These are phyloP conservation scores for Gerosis bhagava DNA, from an alignment of 2,888 invertebrate species.

Conservation along the genomic window DNA sequence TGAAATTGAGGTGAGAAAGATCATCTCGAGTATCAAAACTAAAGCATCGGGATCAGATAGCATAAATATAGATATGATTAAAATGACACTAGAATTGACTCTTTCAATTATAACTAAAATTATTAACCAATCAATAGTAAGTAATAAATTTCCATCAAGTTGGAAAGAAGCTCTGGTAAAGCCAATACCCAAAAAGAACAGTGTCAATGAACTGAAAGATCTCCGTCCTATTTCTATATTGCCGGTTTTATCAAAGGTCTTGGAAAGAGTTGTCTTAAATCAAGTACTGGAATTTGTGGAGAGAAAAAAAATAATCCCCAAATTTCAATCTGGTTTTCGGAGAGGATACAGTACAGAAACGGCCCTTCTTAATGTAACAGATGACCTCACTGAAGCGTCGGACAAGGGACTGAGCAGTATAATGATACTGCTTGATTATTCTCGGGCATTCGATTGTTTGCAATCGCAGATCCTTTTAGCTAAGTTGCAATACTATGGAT, in stretches of 20 bases:
- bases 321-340: slow-evolving; percentile 9
- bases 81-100: slow-evolving; percentile 20
- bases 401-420: slow-evolving; percentile 9
- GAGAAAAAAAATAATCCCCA: slow-evolving; percentile 9
- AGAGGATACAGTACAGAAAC: slow-evolving; percentile 3
- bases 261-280: slow-evolving; percentile 21
- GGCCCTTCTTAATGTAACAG: slow-evolving; percentile 5
- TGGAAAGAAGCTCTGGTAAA: slow-evolving; percentile 38
- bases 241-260: slow-evolving; percentile 23
- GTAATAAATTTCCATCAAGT: slow-evolving; percentile 24
- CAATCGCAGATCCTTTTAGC: neutral
- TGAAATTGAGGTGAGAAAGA: slow-evolving; percentile 14
- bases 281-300: slow-evolving; percentile 23
- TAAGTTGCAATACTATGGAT: slow-evolving; percentile 1
- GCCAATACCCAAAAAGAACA: slow-evolving; percentile 22
- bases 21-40: slow-evolving; percentile 15
- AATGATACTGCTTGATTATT: slow-evolving; percentile 11
- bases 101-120: slow-evolving; percentile 25
- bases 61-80: slow-evolving; percentile 29
- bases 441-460: slow-evolving; percentile 11
- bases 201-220: slow-evolving; percentile 28
- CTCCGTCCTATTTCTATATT: slow-evolving; percentile 36
- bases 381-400: slow-evolving; percentile 17
- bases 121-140: slow-evolving; percentile 27
- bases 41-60: slow-evolving; percentile 27